Base-by-base conservation (phyloP, 2,888 invertebrate genomes). In the Cotesia congregata region DNA sequence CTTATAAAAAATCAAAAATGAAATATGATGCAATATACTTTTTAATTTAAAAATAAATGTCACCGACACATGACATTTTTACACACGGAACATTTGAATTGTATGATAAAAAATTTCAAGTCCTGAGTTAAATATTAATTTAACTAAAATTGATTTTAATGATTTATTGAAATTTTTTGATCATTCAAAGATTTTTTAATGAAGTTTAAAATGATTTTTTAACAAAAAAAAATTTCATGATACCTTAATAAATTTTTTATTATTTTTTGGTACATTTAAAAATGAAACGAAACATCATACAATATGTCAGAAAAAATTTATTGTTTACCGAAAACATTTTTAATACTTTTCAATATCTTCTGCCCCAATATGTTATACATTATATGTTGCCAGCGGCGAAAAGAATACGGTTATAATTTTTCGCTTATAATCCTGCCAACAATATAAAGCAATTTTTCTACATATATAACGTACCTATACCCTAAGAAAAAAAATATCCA, bases 371-470 rank as follows among this genome's bases (percentile, higher is more conserved):
- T 17, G 15, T 15, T 62, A 60, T 59, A 65, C 20, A 69, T 75
- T 41, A 67, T 40, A 61, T 68, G 74, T 71, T 40, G 73, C 79
- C 75, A 50, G 67, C 41, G 78, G 79, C 75, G 12, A 74, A 78
- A 74, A 64, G 67, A 74, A 81, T 82, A 81, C 80, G 79, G 79
- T 82, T 80, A 82, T 81, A 80, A 82, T 82, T 78, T 80, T 81
- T 80, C 78, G 78, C 79, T 77, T 77, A 78, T 79, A 78, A 81
- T 77, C 70, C 65, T 65, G 9, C 64, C 30, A 61, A 82, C 79
- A 81, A 80, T 77, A 74, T 64, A 50, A 38, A 17, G n/a, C 15
- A 40, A 69, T 41, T 59, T 38, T 62, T 67, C 68, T 50, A 72
- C 50, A n/a, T 7, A 67, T 59, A 74, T 67, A 67, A 59, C 60